phyloP scores from a whole-genome alignment of 1,140 invertebrate genomes.

The Zaprionus vittiger region DNA sequence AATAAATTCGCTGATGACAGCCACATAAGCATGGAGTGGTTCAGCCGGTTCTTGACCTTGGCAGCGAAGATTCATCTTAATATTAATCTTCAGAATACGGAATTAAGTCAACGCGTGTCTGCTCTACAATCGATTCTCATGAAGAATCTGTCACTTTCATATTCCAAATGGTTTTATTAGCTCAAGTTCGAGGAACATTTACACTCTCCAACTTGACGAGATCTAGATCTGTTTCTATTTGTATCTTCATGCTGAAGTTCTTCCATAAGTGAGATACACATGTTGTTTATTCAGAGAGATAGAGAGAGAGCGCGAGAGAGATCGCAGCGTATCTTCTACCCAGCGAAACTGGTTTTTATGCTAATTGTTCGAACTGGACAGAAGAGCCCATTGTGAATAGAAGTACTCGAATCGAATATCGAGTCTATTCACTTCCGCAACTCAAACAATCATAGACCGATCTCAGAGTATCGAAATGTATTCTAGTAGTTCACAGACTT shows the following conservation, averaged over 20 bases:
- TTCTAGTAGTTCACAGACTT: slow-evolving; percentile 41
- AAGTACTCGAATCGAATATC: slow-evolving; percentile 12
- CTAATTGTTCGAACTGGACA: slow-evolving; percentile 51
- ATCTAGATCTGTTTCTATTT: background rate
- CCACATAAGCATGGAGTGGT: slow-evolving; percentile 33
- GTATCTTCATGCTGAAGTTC: background rate
- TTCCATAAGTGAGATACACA: background rate
- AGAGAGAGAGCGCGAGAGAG: background rate
- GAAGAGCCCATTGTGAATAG: slow-evolving; percentile 54
- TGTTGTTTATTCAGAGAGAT: slow-evolving; percentile 11
- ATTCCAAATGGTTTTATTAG: background rate
- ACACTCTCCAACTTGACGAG: background rate
- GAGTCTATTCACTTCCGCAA: slow-evolving; percentile 53
- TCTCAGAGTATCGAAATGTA: slow-evolving; percentile 25
- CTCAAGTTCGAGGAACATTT: background rate
- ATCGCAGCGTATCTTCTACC: slow-evolving; percentile 6
- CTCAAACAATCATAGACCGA: slow-evolving; percentile 14
- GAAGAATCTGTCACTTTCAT: background rate
- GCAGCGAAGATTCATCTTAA: slow-evolving; percentile 16
- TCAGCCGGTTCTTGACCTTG: slow-evolving; percentile 56
- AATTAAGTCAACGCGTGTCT: slow-evolving; percentile 21
- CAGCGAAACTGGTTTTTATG: slow-evolving; percentile 56
- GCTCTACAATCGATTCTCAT: slow-evolving; percentile 28
- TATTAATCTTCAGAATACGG: background rate
- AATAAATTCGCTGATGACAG: slow-evolving; percentile 23